Evolutionary conservation across 2,113 vertebrate genomes (phyloP), one percentile per base, ranked within the genome.

Genomic region (Rallus limicola): DNA sequence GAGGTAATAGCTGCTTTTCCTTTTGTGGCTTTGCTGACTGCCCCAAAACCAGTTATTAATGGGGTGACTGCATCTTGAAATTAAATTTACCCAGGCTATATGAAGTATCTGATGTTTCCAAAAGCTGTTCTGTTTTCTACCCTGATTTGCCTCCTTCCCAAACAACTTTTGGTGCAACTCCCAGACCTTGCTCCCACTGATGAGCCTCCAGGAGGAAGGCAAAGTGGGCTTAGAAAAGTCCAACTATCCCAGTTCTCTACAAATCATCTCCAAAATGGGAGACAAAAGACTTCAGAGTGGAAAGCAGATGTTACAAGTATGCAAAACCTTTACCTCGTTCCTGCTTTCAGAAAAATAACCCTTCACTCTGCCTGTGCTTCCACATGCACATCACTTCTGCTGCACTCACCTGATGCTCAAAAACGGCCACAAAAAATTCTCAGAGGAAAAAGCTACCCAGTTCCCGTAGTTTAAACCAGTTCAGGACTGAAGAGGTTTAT

Each of bases 161-260:
- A 90, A 82, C 16, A 3, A 85, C 88, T 94, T 94, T 85, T 59
- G 82, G 34, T 1, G 1, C 58, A 78, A 33, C 10, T 87, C 53
- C 29, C 84, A 87, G 78, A 59, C n/a, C 29, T 87, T 85, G 67
- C 60, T 93, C 81, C 74, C 60, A 87, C 70, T 86, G 70, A 68
- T 38, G 75, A 76, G 33, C 33, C 70, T 88, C 78, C 16, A 0
- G 34, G 65, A 87, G 26, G 62, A 87, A 76, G 52, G 76, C 58
- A 90, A 90, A 92, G 53, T 68, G 11, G 38, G 16, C 77, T 85
- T 79, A 78, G 58, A 90, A 83, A 70, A 1, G 4, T 89, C 79
- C 15, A 38, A 60, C 65, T 82, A 81, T 19, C 20, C 1, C 17
- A 79, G 29, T 40, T 92, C 33, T 82, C 44, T 86, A 68, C 67